A percentile compares a stretch with the other conserved stretches of the same genome.
Evolutionary conservation across 2,888 invertebrate genomes (phyloP).

Genomic region (Nineta flava): DNA sequence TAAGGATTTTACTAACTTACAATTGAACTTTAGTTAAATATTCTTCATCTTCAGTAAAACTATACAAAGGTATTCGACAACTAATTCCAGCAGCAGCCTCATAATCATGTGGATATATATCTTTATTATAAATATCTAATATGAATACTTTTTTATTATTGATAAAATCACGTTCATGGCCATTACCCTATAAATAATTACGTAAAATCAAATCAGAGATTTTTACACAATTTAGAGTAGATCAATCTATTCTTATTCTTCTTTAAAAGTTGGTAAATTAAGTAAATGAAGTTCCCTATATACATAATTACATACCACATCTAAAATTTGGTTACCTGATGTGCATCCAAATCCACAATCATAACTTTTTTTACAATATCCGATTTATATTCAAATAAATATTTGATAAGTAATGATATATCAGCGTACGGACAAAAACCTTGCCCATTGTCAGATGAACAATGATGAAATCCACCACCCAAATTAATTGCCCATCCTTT

Average conservation of each 20-base stretch:
- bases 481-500: conserved; percentile 81
- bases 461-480: conserved; percentile 87
- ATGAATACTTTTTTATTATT: conserved; percentile 61
- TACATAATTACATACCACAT: conserved; percentile 5
- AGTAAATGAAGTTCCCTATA: no score
- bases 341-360: conserved; percentile 85
- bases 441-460: conserved; percentile 55
- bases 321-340: conserved; percentile 43
- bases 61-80: conserved; percentile 47
- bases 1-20: conserved; percentile 34
- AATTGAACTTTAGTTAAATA: conserved; percentile 49
- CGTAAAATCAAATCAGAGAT: no score
- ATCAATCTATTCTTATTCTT: no score
- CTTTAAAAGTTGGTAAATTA: no score
- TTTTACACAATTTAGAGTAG: no score
- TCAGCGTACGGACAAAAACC: conserved; percentile 88
- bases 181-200: conserved; percentile 59
- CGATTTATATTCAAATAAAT: conserved; percentile 39
- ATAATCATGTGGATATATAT: conserved; percentile 66
- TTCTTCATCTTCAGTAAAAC: conserved; percentile 45
- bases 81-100: conserved; percentile 56
- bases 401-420: conserved; percentile 60
- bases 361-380: conserved; percentile 47
- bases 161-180: conserved; percentile 68
- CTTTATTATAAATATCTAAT: conserved; percentile 69